phyloP scores from a whole-genome alignment of 2,888 invertebrate genomes.

The Cinara cedri region DNA sequence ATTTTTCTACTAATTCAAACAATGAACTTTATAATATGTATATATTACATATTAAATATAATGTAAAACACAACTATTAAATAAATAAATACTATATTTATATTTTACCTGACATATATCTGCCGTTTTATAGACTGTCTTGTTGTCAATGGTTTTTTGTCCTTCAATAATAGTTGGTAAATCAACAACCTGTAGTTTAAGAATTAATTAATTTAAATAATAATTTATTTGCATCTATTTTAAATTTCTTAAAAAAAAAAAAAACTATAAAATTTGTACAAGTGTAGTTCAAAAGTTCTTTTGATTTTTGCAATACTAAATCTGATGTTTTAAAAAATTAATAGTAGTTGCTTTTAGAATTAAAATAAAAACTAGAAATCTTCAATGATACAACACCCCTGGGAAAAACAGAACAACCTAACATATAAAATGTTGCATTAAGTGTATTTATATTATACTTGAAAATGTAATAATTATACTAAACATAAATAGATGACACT shows the following conservation, averaged over 20 bases:
- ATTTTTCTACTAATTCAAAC: not conserved
- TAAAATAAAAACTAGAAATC: too few relatives aligned
- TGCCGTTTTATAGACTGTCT: conserved; percentile 96
- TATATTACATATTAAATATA: too few relatives aligned
- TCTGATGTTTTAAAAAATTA: too few relatives aligned
- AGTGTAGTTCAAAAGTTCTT: too few relatives aligned
- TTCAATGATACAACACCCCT: too few relatives aligned
- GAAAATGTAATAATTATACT: not conserved
- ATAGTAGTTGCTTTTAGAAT: too few relatives aligned
- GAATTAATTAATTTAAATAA: not conserved
- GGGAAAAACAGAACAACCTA: too few relatives aligned
- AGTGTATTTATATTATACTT: too few relatives aligned
- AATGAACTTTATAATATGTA: not conserved
- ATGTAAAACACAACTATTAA: not conserved
- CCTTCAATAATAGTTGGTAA: conserved; percentile 91
- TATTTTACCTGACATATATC: conserved; percentile 84
- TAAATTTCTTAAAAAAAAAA: not conserved
- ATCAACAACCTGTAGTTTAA: conserved; percentile 75
- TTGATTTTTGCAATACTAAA: too few relatives aligned
- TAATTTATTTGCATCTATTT: not conserved
- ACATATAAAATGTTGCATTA: not conserved
- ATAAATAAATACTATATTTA: not conserved
- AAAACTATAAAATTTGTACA: too few relatives aligned
- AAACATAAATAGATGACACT: not conserved
- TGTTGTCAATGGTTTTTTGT: conserved; percentile 92